Base-by-base conservation (phyloP, 2,797 vertebrate species). In the Pseudochromis fuscus region DNA sequence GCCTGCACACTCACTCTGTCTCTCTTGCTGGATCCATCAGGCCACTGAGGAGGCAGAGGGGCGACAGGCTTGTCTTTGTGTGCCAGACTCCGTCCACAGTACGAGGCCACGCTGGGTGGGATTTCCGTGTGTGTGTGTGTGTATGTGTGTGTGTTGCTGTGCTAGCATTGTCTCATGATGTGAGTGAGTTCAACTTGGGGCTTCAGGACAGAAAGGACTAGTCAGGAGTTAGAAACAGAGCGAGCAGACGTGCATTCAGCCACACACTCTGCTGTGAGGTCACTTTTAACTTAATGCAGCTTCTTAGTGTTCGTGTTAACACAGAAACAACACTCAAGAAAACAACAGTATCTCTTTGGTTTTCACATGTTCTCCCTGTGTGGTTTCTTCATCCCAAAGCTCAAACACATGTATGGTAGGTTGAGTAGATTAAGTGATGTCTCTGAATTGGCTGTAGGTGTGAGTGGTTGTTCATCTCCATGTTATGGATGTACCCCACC, bases 1-100 rank as follows among this genome's bases (percentile, higher is more conserved):
- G 25, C 60, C 31, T 59, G 64, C 60, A 75, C 19, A 57, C 51
- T 61, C 19, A 16, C 33, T 6, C 24, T 40, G 24, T 56, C 61
- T 72, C 16, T 80, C 31, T 51, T 42, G 44, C 42, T 44, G 40
- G 23, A 45, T 75, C 59, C 74, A 79, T 51, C 75, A 45, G 48
- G 56, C 62, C 9, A 1, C 31, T 50, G 72, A 35, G 40, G 69
- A 78, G 58, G 28, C 38, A 44, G 80, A 44, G 80, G 71, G 42
- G 50, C 45, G 65, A 72, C 66, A 77, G 66, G 49, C 75, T 23
- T 35, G 30, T 51, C 80, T 82, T 86, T 87, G 83, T 85, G 83
- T 79, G 55, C 40, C 79, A 49, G 70, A 49, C 68, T 77, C 8
- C 30, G 33, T 61, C 61, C 55, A 23, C 75, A 67, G 84, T 60